Evolutionary conservation across 2,888 invertebrate species (phyloP).

Genomic region (Heliconius cydno): DNA sequence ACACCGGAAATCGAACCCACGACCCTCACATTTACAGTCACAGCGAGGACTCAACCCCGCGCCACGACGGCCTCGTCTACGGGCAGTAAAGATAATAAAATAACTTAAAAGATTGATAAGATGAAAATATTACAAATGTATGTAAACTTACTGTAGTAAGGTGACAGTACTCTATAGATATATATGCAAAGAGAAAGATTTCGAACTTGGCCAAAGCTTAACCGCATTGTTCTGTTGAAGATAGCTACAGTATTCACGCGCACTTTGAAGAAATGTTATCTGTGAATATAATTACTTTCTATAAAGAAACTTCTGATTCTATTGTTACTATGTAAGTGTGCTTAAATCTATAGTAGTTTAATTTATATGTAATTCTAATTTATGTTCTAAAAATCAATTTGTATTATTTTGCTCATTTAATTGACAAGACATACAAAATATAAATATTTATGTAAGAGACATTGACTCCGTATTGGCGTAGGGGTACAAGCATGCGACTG

Average conservation of each 20-base stretch:
- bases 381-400: background rate
- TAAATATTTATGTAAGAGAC: background rate
- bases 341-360: background rate
- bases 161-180: background rate
- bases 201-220: background rate
- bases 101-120: too few species aligned
- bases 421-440: background rate
- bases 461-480: too few species aligned
- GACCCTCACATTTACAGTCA: too few species aligned
- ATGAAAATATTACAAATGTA: too few species aligned
- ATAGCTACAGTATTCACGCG: background rate
- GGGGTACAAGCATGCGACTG: too few species aligned
- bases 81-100: too few species aligned
- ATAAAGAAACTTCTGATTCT: background rate
- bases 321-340: background rate
- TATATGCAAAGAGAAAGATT: background rate
- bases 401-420: background rate
- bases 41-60: too few species aligned
- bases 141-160: background rate
- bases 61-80: too few species aligned
- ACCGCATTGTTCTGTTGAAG: slow-evolving; percentile 9
- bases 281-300: slow-evolving; percentile 3
- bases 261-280: background rate
- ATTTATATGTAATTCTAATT: background rate
- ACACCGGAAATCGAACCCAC: too few species aligned